These are phyloP conservation scores for Myiothlypis coronata DNA, from an alignment of 2,797 vertebrate species.

Conservation along the genomic window DNA sequence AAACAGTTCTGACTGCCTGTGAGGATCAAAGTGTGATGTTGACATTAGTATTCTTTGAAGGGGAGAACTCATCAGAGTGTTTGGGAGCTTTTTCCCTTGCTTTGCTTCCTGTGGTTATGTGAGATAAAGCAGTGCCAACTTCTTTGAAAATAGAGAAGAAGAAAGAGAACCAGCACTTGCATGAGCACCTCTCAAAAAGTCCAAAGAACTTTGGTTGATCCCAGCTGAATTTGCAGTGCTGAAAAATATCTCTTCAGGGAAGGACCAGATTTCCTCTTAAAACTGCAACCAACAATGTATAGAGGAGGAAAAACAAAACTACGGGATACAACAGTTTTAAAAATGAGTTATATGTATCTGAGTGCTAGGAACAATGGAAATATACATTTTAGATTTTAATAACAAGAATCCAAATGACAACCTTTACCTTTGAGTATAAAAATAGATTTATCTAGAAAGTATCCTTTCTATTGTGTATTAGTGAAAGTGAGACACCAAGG, in stretches of 20 bases:
- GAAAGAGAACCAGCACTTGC: background rate
- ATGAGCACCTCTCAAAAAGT: background rate
- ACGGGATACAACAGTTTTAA: background rate
- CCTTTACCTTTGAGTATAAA: background rate
- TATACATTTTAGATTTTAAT: background rate
- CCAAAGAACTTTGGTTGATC: background rate
- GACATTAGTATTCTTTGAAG: slow-evolving; percentile 16
- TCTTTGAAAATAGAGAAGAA: background rate
- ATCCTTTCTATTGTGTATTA: background rate
- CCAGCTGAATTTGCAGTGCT: background rate
- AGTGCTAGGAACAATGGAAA: background rate
- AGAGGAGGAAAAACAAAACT: background rate
- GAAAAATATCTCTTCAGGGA: background rate
- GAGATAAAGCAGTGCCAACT: background rate
- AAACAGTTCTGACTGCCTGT: slow-evolving; percentile 4
- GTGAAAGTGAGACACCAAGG: background rate
- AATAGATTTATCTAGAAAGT: background rate
- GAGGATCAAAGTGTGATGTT: slow-evolving; percentile 13
- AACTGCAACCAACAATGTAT: background rate
- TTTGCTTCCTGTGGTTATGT: background rate
- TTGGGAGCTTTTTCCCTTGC: background rate
- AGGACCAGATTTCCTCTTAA: background rate
- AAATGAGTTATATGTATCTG: background rate
- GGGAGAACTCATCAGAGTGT: background rate
- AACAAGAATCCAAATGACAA: background rate